phyloP scores from a whole-genome alignment of 1,140 invertebrate genomes.

The Euwallacea similis region DNA sequence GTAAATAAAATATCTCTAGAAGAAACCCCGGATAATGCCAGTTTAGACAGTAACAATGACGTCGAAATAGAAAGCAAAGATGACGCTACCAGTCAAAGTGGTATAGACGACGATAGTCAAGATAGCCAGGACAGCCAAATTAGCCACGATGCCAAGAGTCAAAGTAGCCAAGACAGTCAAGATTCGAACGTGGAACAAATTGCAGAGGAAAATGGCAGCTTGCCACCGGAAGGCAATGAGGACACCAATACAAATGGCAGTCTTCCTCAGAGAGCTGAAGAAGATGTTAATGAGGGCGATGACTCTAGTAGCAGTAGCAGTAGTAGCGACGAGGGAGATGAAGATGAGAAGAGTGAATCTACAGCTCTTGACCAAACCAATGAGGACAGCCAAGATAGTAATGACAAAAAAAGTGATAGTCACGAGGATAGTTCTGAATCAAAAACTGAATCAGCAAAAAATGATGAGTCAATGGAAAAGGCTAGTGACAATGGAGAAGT shows the following conservation, averaged over 20 bases:
- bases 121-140: conserved; percentile 38
- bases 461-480: conserved; percentile 22
- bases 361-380: neutral
- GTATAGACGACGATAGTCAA: conserved; percentile 29
- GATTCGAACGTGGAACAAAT: conserved; percentile 30
- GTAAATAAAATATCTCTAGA: conserved; percentile 38
- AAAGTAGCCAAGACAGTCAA: conserved; percentile 26
- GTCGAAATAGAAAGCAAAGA: conserved; percentile 7
- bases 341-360: neutral
- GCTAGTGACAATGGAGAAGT: conserved; percentile 17
- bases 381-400: conserved; percentile 17
- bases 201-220: conserved; percentile 33
- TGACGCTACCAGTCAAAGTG: conserved; percentile 21
- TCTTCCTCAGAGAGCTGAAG: conserved; percentile 29
- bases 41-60: conserved; percentile 41
- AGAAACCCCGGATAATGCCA: conserved; percentile 43
- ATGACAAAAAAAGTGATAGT: neutral
- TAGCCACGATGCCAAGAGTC: conserved; percentile 21
- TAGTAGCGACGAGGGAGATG: conserved; percentile 17
- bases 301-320: conserved; percentile 35
- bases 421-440: conserved; percentile 14
- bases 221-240: conserved; percentile 2
- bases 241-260: conserved; percentile 29
- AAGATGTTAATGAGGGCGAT: conserved; percentile 36
- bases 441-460: conserved; percentile 9